Conservation (phyloP, 2,797 vertebrate species). For the Chaetophractus vellerosus region DNA sequence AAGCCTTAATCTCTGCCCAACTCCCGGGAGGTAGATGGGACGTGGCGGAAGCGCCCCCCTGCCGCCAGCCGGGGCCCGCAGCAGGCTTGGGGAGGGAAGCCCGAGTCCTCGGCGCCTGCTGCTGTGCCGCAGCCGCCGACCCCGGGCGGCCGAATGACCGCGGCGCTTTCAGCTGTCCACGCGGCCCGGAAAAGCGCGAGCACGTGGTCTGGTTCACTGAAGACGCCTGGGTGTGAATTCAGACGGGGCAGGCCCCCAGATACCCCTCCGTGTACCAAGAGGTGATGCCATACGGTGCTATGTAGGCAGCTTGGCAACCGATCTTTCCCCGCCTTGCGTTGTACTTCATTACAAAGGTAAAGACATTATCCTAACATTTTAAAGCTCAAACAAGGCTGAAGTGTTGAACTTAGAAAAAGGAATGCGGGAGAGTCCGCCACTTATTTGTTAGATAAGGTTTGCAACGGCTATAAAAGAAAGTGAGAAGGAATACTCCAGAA, state of each 20-base stretch:
- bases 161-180: background rate
- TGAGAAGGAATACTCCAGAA: constrained; percentile 11
- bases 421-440: background rate
- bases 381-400: constrained; percentile 23
- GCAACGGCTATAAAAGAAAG: background rate
- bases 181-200: background rate
- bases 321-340: background rate
- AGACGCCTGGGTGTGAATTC: background rate
- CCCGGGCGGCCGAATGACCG: background rate
- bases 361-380: constrained; percentile 4
- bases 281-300: background rate
- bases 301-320: background rate
- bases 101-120: too few species aligned
- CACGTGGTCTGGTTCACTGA: background rate
- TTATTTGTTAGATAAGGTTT: constrained; percentile 44
- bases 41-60: background rate
- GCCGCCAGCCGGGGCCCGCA: background rate
- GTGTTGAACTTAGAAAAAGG: constrained; percentile 1
- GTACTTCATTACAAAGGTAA: background rate
- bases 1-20: background rate
- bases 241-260: background rate
- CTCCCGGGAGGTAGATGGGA: background rate
- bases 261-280: background rate
- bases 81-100: background rate
- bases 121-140: background rate